Conservation (phyloP, 2,113 vertebrate species). For the Muntiacus muntjak region DNA sequence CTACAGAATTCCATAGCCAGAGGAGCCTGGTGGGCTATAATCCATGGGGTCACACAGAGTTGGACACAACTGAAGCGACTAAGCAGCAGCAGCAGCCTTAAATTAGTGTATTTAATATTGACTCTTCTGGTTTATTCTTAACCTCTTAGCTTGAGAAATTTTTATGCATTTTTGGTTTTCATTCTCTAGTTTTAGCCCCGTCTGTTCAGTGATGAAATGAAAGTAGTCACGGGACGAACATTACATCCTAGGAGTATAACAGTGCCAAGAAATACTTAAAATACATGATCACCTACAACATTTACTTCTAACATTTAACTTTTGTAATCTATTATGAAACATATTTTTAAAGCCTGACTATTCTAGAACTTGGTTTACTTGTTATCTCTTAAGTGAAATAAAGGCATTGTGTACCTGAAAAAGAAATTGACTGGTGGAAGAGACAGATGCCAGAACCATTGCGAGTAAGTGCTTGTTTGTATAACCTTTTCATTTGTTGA, state of each 20-base stretch:
- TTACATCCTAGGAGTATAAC: neutral
- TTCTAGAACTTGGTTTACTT: slow-evolving; percentile 55
- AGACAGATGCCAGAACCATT: slow-evolving; percentile 20
- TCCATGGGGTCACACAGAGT: neutral
- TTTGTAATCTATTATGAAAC: slow-evolving; percentile 38
- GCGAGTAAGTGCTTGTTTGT: slow-evolving; percentile 59
- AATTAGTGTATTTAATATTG: neutral
- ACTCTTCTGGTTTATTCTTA: neutral
- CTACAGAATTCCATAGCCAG: neutral
- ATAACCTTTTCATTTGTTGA: slow-evolving; percentile 62
- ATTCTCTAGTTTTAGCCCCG: neutral
- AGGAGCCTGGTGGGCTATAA: neutral
- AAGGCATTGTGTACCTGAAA: slow-evolving; percentile 41
- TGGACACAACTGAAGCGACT: neutral
- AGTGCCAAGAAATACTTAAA: slow-evolving; percentile 12
- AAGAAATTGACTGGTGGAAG: neutral
- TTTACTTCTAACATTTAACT: slow-evolving; percentile 25
- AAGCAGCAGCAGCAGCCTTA: neutral
- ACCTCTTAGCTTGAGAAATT: neutral
- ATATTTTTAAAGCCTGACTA: slow-evolving; percentile 22
- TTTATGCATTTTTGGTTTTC: neutral
- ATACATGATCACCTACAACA: neutral
- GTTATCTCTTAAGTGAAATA: slow-evolving; percentile 32
- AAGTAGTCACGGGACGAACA: neutral
- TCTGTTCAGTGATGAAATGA: neutral